phyloP scores from a whole-genome alignment of 1,140 invertebrate genomes.

The Mya arenaria region DNA sequence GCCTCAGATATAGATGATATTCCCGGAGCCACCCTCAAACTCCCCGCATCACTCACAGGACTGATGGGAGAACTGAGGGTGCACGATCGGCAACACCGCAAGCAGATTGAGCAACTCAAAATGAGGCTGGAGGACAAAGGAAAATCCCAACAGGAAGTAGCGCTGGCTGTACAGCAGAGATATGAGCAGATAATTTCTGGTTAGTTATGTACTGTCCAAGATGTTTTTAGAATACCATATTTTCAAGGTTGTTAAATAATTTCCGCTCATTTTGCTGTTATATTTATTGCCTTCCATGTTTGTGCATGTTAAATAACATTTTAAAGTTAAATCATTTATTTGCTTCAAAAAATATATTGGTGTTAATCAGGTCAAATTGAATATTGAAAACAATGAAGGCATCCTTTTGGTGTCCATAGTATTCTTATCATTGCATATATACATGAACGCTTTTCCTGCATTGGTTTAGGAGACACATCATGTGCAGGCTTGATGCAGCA shows the following conservation, averaged over 20 bases:
- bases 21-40: conserved; percentile 27
- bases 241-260: background rate
- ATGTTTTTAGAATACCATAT: background rate
- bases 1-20: conserved; percentile 27
- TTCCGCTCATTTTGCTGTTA: background rate
- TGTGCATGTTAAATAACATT: background rate
- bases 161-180: conserved; percentile 58
- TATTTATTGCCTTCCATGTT: background rate
- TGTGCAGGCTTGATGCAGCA: conserved; percentile 62
- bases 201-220: conserved; percentile 24
- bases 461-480: conserved; percentile 53
- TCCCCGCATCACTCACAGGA: conserved; percentile 52
- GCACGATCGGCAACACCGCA: conserved; percentile 44
- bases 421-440: too few relatives aligned
- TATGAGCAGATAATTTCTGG: conserved; percentile 62
- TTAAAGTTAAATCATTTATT: too few relatives aligned
- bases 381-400: too few relatives aligned
- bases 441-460: background rate
- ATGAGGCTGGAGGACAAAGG: conserved; percentile 60
- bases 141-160: conserved; percentile 62
- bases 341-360: too few relatives aligned
- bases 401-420: too few relatives aligned
- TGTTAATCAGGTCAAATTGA: too few relatives aligned
- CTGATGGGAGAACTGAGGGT: conserved; percentile 68
- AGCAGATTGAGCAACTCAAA: conserved; percentile 47